A percentile compares a stretch with the other conserved stretches of the same genome.
phyloP scores from a whole-genome alignment of 1,140 invertebrate genomes.

The Philopotamus ludificatus region DNA sequence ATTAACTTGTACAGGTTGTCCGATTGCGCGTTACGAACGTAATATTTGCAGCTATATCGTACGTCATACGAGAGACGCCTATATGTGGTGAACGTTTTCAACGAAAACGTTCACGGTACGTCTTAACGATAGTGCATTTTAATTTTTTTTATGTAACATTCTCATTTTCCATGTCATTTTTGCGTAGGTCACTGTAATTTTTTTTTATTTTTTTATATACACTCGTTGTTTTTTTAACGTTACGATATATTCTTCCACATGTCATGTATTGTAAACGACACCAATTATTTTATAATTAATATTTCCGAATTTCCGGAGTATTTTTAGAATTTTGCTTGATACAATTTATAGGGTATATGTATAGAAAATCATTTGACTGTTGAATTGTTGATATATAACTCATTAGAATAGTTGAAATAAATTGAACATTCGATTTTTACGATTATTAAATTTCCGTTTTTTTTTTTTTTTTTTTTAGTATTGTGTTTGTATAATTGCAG shows the following conservation, averaged over 20 bases:
- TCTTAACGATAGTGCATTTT: too few relatives aligned
- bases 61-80: too few relatives aligned
- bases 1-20: too few relatives aligned
- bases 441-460: neutral
- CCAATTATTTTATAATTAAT: neutral
- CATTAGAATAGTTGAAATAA: neutral
- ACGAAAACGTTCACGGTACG: too few relatives aligned
- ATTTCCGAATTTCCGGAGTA: too few relatives aligned
- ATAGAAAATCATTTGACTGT: neutral
- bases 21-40: too few relatives aligned
- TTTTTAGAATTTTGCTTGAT: neutral
- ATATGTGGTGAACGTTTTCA: too few relatives aligned
- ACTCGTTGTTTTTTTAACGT: too few relatives aligned
- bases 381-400: neutral
- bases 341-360: neutral
- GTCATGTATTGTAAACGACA: neutral
- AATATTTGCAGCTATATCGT: too few relatives aligned
- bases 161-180: neutral
- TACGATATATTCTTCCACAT: too few relatives aligned
- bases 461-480: neutral
- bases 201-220: neutral
- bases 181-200: neutral
- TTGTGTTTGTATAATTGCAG: slow-evolving; percentile 10
- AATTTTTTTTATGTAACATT: neutral
- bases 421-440: neutral